Evolutionary conservation across 2,888 invertebrate species (phyloP), one percentile per base, ranked within the genome.

Genomic region (Barypeithes pellucidus): DNA sequence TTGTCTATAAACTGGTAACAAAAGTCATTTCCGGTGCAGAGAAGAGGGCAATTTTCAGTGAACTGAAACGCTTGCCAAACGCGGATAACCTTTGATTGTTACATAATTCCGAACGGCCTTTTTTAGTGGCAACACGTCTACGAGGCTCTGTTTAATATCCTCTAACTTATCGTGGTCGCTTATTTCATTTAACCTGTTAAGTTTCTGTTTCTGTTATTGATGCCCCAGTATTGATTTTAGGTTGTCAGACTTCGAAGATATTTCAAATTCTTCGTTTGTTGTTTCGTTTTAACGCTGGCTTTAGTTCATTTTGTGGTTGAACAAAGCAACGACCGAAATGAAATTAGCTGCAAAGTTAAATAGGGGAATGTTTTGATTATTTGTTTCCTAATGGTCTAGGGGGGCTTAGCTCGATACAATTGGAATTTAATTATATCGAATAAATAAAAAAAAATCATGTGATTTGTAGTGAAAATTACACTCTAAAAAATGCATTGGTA

Each of bases 181-280:
- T 75, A 75, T 75, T 72, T 75, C 72, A 72, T 75, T 75, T 72
- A 72, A 75, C 70, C 75, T 75, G 75, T 68, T 75, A 72, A 75
- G 75, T 72, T 75, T 60, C 71, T 72, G 72, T 75, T 72, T 69
- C 75, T 68, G 75, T 75, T 75, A 75, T 75, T 75, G 75, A 75
- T 75, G 75, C 68, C 52, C 61, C 43, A 29, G 57, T 75, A 75
- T 75, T 72, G 75, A 75, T 75, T 72, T 68, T 72, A 65, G 45
- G 60, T 72, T 75, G 75, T 75, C 75, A 75, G 75, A 72, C 72
- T 75, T 72, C 39, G 68, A 72, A 72, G 72, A 72, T 75, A 75
- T 75, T 75, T 75, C 75, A 75, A 75, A 75, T 75, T 72, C 75
- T 75, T 72, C 68, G 69, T 69, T 75, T 72, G 75, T 72, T 75